A percentile compares a stretch with the other conserved stretches of the same genome.
Conservation (phyloP, 1,140 invertebrate species). For the Palaemon carinicauda region DNA sequence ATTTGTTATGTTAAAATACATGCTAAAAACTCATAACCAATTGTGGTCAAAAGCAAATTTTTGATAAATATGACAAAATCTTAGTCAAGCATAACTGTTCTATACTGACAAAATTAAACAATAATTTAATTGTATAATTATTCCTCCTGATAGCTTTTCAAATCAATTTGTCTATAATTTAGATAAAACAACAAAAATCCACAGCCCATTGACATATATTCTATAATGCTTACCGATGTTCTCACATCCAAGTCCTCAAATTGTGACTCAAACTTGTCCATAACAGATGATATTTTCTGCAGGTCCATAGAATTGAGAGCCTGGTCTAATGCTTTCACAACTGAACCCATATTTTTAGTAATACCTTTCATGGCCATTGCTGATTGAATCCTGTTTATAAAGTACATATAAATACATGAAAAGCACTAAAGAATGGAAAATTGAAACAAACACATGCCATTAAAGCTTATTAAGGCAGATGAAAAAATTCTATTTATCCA, state of each 20-base stretch:
- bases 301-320: constrained; percentile 71
- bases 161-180: no score
- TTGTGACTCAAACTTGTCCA: constrained; percentile 72
- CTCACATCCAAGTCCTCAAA: constrained; percentile 72
- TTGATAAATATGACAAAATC: background rate
- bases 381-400: constrained; percentile 51
- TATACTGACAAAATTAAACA: background rate
- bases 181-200: no score
- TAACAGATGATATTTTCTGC: constrained; percentile 69
- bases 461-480: no score
- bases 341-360: constrained; percentile 68
- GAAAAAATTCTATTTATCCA: background rate
- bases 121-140: no score
- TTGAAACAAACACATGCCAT: no score
- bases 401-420: background rate
- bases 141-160: no score
- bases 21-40: no score
- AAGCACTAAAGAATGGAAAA: no score
- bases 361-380: constrained; percentile 61
- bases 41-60: background rate
- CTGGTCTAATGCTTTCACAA: constrained; percentile 70
- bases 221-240: constrained; percentile 65
- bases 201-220: no score
- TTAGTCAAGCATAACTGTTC: background rate
- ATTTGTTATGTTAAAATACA: no score